A percentile compares a stretch with the other conserved stretches of the same genome.
These are phyloP conservation scores for Aurelia sp. DNA, from an alignment of 30 jellyfish, hydroid and myxozoan species.

Conservation along the genomic window DNA sequence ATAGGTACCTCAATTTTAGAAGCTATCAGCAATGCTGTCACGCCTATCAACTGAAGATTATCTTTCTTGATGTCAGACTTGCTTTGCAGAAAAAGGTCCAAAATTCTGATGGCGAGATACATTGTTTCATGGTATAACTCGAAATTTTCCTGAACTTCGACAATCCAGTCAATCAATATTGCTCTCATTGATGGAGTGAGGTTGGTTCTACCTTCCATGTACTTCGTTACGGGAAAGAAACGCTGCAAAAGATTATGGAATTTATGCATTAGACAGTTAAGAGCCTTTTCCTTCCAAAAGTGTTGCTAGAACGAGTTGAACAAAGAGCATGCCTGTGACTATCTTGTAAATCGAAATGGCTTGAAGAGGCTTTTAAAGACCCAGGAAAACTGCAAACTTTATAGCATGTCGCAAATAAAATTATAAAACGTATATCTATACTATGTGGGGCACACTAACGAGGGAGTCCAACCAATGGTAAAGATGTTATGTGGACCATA, in stretches of 20 bases:
- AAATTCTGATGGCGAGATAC: slow-evolving; percentile 84
- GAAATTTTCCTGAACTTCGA: slow-evolving; percentile 95
- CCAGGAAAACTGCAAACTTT: too few species aligned
- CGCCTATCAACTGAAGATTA: slow-evolving; percentile 87
- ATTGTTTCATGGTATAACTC: slow-evolving; percentile 95
- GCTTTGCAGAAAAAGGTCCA: slow-evolving; percentile 82
- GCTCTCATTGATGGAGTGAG: slow-evolving; percentile 91
- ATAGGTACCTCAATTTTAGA: slow-evolving; percentile 85
- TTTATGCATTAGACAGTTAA: not conserved
- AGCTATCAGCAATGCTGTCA: slow-evolving; percentile 86
- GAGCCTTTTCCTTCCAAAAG: not conserved
- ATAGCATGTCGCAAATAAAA: too few species aligned
- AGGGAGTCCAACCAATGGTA: too few species aligned
- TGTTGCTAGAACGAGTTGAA: not conserved
- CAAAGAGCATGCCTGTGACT: not conserved
- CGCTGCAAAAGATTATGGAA: slow-evolving; percentile 22
- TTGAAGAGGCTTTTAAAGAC: too few species aligned
- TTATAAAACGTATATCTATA: too few species aligned
- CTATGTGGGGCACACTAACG: too few species aligned
- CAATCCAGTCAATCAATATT: slow-evolving; percentile 94
- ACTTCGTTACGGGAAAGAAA: slow-evolving; percentile 60
- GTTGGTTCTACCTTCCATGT: slow-evolving; percentile 60
- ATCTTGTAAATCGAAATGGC: too few species aligned
- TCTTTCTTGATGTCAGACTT: slow-evolving; percentile 65
- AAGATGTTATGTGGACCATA: too few species aligned